These are phyloP conservation scores for Prostheceraeus crozeri DNA, from an alignment of 2,888 invertebrate species.

Conservation along the genomic window DNA sequence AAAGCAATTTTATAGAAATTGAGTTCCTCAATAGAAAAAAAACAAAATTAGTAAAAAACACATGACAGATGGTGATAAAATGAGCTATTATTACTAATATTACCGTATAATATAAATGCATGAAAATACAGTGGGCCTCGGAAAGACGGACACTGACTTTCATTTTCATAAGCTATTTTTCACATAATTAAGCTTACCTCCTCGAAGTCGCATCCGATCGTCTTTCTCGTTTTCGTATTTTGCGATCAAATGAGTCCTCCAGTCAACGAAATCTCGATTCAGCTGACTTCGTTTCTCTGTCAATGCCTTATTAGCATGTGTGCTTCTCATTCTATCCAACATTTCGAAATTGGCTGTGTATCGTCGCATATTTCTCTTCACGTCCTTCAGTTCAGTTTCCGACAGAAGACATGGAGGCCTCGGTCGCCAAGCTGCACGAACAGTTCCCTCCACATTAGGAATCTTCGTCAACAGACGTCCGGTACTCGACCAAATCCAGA, in stretches of 20 bases:
- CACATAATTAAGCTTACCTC: too few relatives aligned
- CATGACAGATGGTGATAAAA: too few relatives aligned
- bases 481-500: constrained; percentile 95
- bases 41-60: too few relatives aligned
- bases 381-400: constrained; percentile 64
- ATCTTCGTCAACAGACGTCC: constrained; percentile 69
- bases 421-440: constrained; percentile 90
- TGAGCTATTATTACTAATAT: too few relatives aligned
- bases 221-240: constrained; percentile 70
- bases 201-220: constrained; percentile 73
- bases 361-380: constrained; percentile 93
- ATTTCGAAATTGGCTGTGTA: constrained; percentile 90
- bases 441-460: constrained; percentile 76
- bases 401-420: constrained; percentile 76
- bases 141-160: too few relatives aligned
- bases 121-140: too few relatives aligned
- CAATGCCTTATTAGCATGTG: constrained; percentile 85
- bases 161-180: too few relatives aligned
- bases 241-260: constrained; percentile 67
- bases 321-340: constrained; percentile 84
- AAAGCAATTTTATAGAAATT: too few relatives aligned
- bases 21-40: too few relatives aligned
- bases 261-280: constrained; percentile 76
- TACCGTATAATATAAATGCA: too few relatives aligned
- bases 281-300: constrained; percentile 80